phyloP scores from a whole-genome alignment of 2,888 invertebrate species.

The Oeneis ivallda region DNA sequence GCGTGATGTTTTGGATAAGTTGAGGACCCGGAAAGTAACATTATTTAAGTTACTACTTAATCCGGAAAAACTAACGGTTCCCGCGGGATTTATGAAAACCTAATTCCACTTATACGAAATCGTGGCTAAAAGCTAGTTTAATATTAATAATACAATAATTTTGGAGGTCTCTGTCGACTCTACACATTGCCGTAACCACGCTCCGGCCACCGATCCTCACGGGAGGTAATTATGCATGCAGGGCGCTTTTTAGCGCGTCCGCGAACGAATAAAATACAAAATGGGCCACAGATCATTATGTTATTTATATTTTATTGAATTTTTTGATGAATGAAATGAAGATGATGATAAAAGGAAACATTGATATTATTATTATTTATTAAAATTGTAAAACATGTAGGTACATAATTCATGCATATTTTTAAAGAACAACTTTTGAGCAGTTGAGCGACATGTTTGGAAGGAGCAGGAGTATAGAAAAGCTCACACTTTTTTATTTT shows the following conservation, averaged over 20 bases:
- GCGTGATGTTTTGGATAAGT: background rate
- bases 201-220: slow-evolving; percentile 61
- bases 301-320: slow-evolving; percentile 25
- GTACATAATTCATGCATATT: no score
- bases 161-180: slow-evolving; percentile 47
- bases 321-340: background rate
- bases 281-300: slow-evolving; percentile 68
- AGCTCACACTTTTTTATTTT: no score
- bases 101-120: no score
- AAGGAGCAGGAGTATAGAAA: no score
- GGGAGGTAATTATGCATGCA: slow-evolving; percentile 81
- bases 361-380: no score
- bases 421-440: no score
- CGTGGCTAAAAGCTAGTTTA: background rate
- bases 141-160: background rate
- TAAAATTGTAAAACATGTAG: no score
- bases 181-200: slow-evolving; percentile 46
- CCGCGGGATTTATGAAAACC: no score
- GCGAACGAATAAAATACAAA: slow-evolving; percentile 76
- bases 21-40: background rate
- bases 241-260: slow-evolving; percentile 78
- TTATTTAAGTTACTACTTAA: background rate
- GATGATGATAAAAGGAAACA: background rate
- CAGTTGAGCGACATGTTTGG: no score
- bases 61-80: background rate